Conservation (phyloP, 2,113 vertebrate genomes). For the Aleadryas rufinucha region DNA sequence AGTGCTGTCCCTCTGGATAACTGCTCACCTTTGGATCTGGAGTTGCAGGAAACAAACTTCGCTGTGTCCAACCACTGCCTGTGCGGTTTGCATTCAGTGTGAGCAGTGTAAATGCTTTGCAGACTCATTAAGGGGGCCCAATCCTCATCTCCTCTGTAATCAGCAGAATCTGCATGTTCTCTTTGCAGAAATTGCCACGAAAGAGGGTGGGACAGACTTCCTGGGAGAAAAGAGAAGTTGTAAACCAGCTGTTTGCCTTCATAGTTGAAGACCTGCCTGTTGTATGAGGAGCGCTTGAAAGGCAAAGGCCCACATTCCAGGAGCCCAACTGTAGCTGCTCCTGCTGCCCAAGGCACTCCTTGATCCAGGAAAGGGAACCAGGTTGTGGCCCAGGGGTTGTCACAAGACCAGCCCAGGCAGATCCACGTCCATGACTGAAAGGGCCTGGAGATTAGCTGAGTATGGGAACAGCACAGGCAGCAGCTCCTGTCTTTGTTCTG, state of each 20-base stretch:
- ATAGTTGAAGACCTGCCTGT: accelerated
- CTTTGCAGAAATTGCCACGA: neutral
- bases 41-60: neutral
- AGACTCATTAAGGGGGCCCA: neutral
- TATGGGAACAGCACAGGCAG: neutral
- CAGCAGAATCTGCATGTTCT: neutral
- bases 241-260: neutral
- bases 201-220: neutral
- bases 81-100: accelerated
- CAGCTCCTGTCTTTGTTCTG: neutral
- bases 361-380: neutral
- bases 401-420: neutral
- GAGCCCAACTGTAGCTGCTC: neutral
- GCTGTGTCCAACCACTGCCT: neutral
- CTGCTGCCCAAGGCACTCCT: neutral
- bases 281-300: neutral
- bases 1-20: neutral
- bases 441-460: neutral
- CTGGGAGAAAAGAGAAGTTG: neutral
- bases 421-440: neutral
- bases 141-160: neutral
- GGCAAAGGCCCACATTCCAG: accelerated
- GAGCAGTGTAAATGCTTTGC: neutral
- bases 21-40: accelerated
- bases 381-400: neutral